Percentiles rank a stretch among this genome's conserved stretches.
Conservation (phyloP, 2,888 invertebrate genomes). For the Pyralis farinalis region DNA sequence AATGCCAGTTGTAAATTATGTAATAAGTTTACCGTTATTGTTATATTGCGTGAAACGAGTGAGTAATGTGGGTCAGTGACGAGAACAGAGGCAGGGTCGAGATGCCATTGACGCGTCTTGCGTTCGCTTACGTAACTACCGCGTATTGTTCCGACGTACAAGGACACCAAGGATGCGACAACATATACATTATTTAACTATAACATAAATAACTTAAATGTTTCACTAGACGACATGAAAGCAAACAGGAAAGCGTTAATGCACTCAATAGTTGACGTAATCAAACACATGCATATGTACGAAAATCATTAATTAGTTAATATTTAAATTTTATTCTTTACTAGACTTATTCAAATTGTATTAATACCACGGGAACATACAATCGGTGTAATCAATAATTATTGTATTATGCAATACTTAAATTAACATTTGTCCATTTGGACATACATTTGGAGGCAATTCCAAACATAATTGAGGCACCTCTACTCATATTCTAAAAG, state of each 20-base stretch:
- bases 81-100: slow-evolving; percentile 75
- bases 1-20: slow-evolving; percentile 49
- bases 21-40: slow-evolving; percentile 64
- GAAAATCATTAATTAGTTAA: too few relatives aligned
- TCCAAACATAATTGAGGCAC: too few relatives aligned
- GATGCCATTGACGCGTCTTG: slow-evolving; percentile 71
- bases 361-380: too few relatives aligned
- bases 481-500: too few relatives aligned
- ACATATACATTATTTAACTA: slow-evolving; percentile 14
- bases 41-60: slow-evolving; percentile 59
- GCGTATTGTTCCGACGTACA: slow-evolving; percentile 61
- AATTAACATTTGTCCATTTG: too few relatives aligned
- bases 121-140: slow-evolving; percentile 54
- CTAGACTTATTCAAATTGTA: too few relatives aligned
- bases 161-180: slow-evolving; percentile 43
- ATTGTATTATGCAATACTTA: too few relatives aligned
- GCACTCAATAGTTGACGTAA: too few relatives aligned
- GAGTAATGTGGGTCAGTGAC: slow-evolving; percentile 76
- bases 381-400: too few relatives aligned
- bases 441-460: too few relatives aligned
- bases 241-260: slow-evolving; percentile 1
- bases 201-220: slow-evolving; percentile 13
- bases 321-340: too few relatives aligned
- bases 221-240: neutral
- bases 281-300: too few relatives aligned